Percentiles rank a stretch among this genome's conserved stretches.
Conservation (phyloP, 2,888 invertebrate genomes). For the Cephonodes hylas region DNA sequence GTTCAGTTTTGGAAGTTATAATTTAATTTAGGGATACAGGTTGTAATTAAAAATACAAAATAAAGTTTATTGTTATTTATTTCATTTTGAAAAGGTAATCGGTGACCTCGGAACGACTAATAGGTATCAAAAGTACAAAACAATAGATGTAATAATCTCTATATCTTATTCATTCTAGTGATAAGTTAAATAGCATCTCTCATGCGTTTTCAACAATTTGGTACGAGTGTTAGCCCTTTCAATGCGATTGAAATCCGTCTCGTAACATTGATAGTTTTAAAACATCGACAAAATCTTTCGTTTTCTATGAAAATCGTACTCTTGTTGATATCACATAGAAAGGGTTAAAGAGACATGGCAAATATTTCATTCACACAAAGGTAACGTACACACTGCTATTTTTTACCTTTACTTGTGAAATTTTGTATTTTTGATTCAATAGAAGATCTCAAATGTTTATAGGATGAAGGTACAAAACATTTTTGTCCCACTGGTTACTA, state of each 20-base stretch:
- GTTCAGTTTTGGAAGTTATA: not conserved
- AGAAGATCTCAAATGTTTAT: not conserved
- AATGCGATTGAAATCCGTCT: not conserved
- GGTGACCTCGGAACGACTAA: constrained; percentile 77
- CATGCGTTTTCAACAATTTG: constrained; percentile 23
- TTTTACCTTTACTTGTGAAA: not conserved
- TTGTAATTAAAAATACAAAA: constrained; percentile 39
- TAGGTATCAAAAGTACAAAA: constrained; percentile 78
- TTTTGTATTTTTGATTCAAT: not conserved
- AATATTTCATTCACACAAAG: constrained; percentile 13
- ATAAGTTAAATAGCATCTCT: constrained; percentile 74
- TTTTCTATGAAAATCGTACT: not conserved
- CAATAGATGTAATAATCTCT: constrained; percentile 69
- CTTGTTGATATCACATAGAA: not conserved
- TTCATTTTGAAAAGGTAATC: constrained; percentile 78
- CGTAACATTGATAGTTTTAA: not conserved
- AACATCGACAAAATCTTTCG: not conserved
- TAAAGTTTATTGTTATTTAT: constrained; percentile 72
- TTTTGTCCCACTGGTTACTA: not conserved
- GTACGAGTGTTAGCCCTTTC: not conserved
- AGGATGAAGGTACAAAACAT: not conserved
- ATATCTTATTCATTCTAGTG: constrained; percentile 61
- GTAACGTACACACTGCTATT: constrained; percentile 6
- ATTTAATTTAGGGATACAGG: not conserved
- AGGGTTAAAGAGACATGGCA: constrained; percentile 5